These are phyloP conservation scores for Bubo blakistoni DNA, from an alignment of 2,113 vertebrate genomes.

Conservation along the genomic window DNA sequence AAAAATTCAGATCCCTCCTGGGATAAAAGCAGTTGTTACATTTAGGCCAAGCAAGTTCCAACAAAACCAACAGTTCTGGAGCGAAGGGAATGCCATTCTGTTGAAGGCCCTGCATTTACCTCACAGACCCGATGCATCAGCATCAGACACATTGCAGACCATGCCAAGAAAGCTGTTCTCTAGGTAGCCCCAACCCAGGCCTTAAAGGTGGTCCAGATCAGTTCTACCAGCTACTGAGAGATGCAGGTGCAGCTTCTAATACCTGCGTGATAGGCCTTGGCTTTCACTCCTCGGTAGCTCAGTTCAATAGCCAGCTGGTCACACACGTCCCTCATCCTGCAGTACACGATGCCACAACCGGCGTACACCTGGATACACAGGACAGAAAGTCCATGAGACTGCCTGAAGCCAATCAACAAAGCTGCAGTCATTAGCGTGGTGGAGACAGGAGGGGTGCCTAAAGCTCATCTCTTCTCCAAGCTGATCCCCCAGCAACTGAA, in stretches of 20 bases:
- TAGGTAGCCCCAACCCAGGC: neutral
- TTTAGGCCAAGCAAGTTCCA: neutral
- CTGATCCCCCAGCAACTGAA: neutral
- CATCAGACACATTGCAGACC: neutral
- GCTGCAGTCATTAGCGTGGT: neutral
- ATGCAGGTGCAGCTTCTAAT: neutral
- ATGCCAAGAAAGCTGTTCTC: neutral
- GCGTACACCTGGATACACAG: slow-evolving; percentile 47
- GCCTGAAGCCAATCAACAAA: neutral
- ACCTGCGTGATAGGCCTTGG: slow-evolving; percentile 98
- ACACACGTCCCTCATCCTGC: slow-evolving; percentile 91
- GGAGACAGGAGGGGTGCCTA: neutral
- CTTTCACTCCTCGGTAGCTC: slow-evolving; percentile 81
- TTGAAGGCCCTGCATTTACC: neutral
- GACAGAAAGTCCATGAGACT: neutral
- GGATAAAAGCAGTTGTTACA: neutral
- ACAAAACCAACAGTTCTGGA: neutral
- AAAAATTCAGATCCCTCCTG: neutral
- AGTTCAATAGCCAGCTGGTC: slow-evolving; percentile 89
- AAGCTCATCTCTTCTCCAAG: neutral
- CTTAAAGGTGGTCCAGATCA: neutral
- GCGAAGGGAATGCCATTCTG: neutral
- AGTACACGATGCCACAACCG: slow-evolving; percentile 95
- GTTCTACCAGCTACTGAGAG: neutral
- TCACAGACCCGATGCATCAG: neutral